phyloP scores from a whole-genome alignment of 2,113 vertebrate species.

The Paramormyrops kingsleyae region DNA sequence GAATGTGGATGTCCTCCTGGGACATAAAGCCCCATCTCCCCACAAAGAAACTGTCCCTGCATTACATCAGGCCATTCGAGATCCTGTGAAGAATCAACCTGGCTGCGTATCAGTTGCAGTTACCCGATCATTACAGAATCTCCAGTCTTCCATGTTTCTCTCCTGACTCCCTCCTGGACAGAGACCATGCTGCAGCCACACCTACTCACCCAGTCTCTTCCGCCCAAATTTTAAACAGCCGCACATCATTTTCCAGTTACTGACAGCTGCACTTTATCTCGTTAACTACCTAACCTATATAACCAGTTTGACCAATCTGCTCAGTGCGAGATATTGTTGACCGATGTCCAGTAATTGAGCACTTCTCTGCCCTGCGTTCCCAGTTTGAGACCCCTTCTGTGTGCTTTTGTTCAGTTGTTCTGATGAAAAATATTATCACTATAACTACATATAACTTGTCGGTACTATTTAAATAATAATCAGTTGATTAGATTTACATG shows the following conservation, averaged over 20 bases:
- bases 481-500: background rate
- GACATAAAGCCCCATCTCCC: background rate
- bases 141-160: background rate
- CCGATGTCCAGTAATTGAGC: background rate
- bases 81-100: background rate
- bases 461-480: background rate
- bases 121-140: background rate
- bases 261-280: background rate
- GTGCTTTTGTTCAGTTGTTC: background rate
- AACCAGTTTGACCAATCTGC: background rate
- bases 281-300: background rate
- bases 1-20: background rate
- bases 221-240: background rate
- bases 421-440: no score
- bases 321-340: background rate
- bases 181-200: background rate
- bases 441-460: background rate
- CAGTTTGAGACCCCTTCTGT: background rate
- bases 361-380: background rate
- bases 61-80: background rate
- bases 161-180: background rate
- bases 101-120: background rate
- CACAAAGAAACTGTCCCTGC: background rate
- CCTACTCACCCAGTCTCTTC: background rate
- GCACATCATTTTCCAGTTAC: background rate